Base-by-base conservation (phyloP, 1,140 invertebrate species). In the Eubasilissa regina region DNA sequence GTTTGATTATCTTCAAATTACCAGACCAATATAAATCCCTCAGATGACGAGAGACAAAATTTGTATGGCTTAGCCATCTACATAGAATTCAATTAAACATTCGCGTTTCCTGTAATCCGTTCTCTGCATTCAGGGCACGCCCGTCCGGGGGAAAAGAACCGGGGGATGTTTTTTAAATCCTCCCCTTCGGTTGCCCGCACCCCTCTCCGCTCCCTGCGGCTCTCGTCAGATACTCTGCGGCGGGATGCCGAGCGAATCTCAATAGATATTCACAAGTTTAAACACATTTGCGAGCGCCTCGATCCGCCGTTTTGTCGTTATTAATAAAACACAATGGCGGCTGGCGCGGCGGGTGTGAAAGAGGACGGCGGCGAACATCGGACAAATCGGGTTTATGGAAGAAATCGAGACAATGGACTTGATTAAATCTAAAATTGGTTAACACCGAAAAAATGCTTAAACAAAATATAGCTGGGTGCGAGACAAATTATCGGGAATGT, bases 11-110 rank as follows among this genome's bases (percentile, higher is more conserved):
- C 15, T 35, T 19, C 53, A 19, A 19, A 56, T 56, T 56, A 19
- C 53, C 25, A 35, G 53, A 17, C 15, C 53, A 56, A 56, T 9
- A 56, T 56, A 56, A 56, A 56, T 56, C 53, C 25, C 53, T 21
- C 58, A 12, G 19, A 62, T 62, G 58, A 62, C 25, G 58, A 62
- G 17, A 62, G 58, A 62, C 19, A 12, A 12, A 62, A 62, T 62
- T 62, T 62, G 58, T 62, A 43, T 13, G 58, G 58, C 58, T 21
- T 4, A 51, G 11, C 48, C 9, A 64, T 43, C 25, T n/a, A 25
- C 25, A 15, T 11, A 35, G 35, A 25, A 35, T 70, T 70, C 66
- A 70, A 70, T 70, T 70, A 70, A 70, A 70, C 47, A 70, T 70
- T 70, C 66, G 44, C 17, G 66, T 70, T 48, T 66, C 43, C 43